Base-by-base conservation (phyloP, 2,797 vertebrate species). In the Decapterus maruadsi region DNA sequence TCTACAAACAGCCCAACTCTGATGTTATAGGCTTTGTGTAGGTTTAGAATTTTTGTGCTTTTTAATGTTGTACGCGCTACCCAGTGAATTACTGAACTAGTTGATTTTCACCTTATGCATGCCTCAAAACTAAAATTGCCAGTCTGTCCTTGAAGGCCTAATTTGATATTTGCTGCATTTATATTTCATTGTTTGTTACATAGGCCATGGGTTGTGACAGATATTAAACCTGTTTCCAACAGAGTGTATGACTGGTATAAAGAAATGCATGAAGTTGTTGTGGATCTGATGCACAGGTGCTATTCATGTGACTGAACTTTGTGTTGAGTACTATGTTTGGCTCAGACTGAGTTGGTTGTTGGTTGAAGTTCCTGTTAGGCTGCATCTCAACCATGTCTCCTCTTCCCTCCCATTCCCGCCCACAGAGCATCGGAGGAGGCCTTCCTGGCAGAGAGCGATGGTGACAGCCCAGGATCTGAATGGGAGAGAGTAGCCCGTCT, bases 1-100 rank as follows among this genome's bases (percentile, higher is more conserved):
- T 99, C 97, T 99, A 98, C 97, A 97, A 99, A 96, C 98, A 99
- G 94, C 97, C 97, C 95, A 97, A 97, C 95, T 97, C 97, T 95
- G 97, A 99, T 90, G 93, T 96, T 94, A 98, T 99, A 95, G 98
- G 98, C 95, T 97, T 99, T 78, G 97, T 99, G 98, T 99, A 99
- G 85, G 98, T 99, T 94, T 95, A 92, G 88, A 77, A 68, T 68
- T 90, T 86, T 87, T 92, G 29, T 70, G 82, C 86, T 87, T 81
- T 80, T 75, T 83, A 69, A 73, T 67, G 62, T 87, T 62, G 68
- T 81, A 51, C 77, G 56, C 58, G 65, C 70, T 55, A n/a, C 57
- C 36, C 40, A 29, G 7, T 34, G 12, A 79, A 17, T 58, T 20
- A 42, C n/a, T 34, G 31, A 22, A 2, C 2, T 16, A 54, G 57